Conservation (phyloP, 2,888 invertebrate genomes). For the Aspidiotus rigidus region DNA sequence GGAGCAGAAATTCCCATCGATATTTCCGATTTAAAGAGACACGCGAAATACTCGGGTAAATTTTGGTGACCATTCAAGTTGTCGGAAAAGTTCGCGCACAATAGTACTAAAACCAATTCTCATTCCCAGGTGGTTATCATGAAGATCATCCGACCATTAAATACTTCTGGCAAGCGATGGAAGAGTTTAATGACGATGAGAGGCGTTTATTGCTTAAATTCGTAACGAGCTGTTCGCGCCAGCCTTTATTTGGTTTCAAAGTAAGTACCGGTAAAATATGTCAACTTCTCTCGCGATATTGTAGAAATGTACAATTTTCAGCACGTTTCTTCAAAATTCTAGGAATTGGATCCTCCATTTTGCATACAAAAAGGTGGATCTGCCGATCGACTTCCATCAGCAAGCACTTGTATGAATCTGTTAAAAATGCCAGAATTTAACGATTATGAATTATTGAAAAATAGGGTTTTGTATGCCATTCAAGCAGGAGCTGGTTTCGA, state of each 20-base stretch:
- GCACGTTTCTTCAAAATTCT: conserved; percentile 38
- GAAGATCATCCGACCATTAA: conserved; percentile 73
- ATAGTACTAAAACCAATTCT: not conserved
- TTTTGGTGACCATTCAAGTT: conserved; percentile 2
- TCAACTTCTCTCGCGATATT: not conserved
- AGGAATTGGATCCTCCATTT: conserved; percentile 93
- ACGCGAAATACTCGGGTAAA: conserved; percentile 79
- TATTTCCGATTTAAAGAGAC: conserved; percentile 70
- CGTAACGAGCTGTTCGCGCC: conserved; percentile 94
- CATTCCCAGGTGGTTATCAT: conserved; percentile 64
- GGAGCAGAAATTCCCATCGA: conserved; percentile 92
- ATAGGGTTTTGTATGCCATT: conserved; percentile 84
- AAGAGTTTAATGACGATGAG: conserved; percentile 71
- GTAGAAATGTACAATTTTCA: conserved; percentile 7
- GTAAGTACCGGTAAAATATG: conserved; percentile 47
- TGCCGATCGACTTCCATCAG: conserved; percentile 85
- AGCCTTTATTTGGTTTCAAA: conserved; percentile 93
- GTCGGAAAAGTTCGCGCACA: not conserved
- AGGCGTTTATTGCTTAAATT: conserved; percentile 85
- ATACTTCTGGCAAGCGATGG: conserved; percentile 82
- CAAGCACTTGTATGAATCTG: conserved; percentile 97
- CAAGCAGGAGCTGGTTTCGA: conserved; percentile 95
- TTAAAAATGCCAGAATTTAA: conserved; percentile 87
- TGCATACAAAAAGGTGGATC: conserved; percentile 89
- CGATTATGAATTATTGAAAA: conserved; percentile 63